Evolutionary conservation across 1,140 invertebrate genomes (phyloP).

Genomic region (Diuraphis noxia): DNA sequence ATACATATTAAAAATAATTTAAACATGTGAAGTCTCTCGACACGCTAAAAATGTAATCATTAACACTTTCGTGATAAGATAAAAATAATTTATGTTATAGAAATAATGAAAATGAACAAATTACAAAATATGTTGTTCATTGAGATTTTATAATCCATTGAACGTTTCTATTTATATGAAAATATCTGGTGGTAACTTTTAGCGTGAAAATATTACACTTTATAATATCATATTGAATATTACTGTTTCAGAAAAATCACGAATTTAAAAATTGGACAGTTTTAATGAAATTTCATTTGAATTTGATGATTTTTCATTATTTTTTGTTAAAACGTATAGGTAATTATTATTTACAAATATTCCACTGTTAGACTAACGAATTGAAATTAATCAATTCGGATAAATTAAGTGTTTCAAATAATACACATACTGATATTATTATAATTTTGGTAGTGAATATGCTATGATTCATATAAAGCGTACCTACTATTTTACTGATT

Average conservation of each 20-base stretch:
- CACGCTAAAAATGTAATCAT: neutral
- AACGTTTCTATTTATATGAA: neutral
- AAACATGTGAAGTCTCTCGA: neutral
- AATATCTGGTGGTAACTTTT: neutral
- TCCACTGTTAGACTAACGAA: neutral
- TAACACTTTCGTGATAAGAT: neutral
- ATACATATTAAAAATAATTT: neutral
- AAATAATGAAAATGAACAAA: neutral
- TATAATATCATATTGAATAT: too few species aligned
- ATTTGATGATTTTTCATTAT: neutral
- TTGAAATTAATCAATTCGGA: neutral
- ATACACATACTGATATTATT: neutral
- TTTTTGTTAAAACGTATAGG: neutral
- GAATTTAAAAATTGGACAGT: neutral
- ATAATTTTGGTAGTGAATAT: neutral
- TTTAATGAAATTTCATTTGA: neutral
- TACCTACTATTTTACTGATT: too few species aligned
- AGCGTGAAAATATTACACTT: neutral
- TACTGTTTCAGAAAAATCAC: neutral
- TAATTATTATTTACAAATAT: neutral
- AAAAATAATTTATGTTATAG: neutral
- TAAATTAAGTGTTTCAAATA: too few species aligned
- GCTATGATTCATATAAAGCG: too few species aligned
- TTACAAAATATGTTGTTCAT: neutral
- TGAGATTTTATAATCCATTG: neutral